Evolutionary conservation across 1,140 invertebrate genomes (phyloP).

Genomic region (Heliconius melpomene): DNA sequence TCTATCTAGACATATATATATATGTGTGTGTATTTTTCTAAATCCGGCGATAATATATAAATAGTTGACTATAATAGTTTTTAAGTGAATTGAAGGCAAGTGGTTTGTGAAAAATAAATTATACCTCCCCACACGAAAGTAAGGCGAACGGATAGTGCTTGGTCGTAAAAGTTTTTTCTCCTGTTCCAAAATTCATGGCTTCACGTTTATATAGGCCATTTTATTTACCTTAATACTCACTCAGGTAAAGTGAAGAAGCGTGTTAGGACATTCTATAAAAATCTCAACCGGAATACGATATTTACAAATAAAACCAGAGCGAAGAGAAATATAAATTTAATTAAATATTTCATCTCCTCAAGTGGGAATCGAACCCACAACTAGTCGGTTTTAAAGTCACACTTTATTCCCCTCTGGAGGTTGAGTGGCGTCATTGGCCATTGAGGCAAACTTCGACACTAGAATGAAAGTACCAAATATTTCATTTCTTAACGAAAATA

Average conservation of each 20-base stretch:
- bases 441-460: no score
- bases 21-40: no score
- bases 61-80: no score
- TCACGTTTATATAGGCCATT: constrained; percentile 16
- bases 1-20: no score
- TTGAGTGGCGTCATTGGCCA: no score
- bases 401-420: no score
- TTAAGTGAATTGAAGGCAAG: background rate
- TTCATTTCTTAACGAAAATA: background rate
- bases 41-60: no score
- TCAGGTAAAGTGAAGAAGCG: constrained; percentile 8
- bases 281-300: background rate
- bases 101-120: background rate
- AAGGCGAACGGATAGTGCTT: background rate
- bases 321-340: no score
- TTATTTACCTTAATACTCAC: constrained; percentile 1
- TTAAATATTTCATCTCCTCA: no score
- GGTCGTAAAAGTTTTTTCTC: constrained; percentile 16
- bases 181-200: constrained; percentile 33
- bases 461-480: no score
- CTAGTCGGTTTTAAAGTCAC: no score
- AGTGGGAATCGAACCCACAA: no score
- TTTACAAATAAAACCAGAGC: background rate
- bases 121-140: background rate
- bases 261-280: background rate